Percentiles rank a stretch among this genome's conserved stretches.
These are phyloP conservation scores for Porites rus DNA, from an alignment of 92 coral and sea anemone species.

Conservation along the genomic window DNA sequence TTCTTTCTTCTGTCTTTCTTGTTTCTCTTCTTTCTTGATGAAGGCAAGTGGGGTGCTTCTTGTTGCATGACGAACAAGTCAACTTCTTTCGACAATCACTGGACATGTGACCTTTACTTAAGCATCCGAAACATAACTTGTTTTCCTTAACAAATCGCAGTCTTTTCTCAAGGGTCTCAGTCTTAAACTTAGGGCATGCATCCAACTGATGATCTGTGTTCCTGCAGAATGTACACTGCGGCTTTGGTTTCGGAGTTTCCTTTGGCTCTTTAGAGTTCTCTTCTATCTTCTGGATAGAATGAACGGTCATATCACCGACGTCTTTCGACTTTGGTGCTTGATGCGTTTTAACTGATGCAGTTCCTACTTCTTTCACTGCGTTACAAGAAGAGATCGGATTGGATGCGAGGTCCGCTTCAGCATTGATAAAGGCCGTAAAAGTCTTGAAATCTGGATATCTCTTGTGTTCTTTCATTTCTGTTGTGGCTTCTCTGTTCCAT, in stretches of 20 bases:
- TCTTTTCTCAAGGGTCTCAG: slow-evolving; percentile 8
- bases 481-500: not conserved
- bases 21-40: too few relatives aligned
- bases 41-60: too few relatives aligned
- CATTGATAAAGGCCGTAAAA: not conserved
- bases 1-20: too few relatives aligned
- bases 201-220: slow-evolving; percentile 3
- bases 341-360: not conserved
- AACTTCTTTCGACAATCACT: too few relatives aligned
- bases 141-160: too few relatives aligned
- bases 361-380: slow-evolving; percentile 17
- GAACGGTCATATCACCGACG: not conserved
- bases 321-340: not conserved
- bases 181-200: slow-evolving; percentile 26
- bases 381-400: slow-evolving; percentile 20
- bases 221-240: slow-evolving; percentile 14
- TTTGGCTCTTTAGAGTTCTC: not conserved
- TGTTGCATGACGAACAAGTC: too few relatives aligned
- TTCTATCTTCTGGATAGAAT: not conserved
- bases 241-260: not conserved
- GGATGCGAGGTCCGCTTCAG: slow-evolving; percentile 2
- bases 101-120: too few relatives aligned
- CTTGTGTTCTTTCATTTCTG: not conserved
- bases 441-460: slow-evolving; percentile 24
- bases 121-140: too few relatives aligned